Percentiles rank a stretch among this genome's conserved stretches.
These are phyloP conservation scores for Pyxicephalus adspersus DNA, from an alignment of 2,113 vertebrate genomes.

Conservation along the genomic window DNA sequence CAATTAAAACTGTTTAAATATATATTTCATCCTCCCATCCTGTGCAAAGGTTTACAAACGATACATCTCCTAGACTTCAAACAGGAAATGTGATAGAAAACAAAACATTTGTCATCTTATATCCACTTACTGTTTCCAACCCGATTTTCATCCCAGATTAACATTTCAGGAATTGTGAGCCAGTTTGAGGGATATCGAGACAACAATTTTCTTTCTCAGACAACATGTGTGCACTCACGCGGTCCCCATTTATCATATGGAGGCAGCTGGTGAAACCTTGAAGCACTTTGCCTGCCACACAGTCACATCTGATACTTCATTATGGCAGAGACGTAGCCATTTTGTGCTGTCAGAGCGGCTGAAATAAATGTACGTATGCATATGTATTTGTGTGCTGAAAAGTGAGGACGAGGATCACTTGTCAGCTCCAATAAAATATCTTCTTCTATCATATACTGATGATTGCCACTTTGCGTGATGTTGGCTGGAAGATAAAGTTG, in stretches of 20 bases:
- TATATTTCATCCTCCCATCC: background rate
- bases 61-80: background rate
- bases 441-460: background rate
- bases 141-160: slow-evolving; percentile 28
- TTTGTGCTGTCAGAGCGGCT: background rate
- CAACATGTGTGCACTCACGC: background rate
- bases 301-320: slow-evolving; percentile 29
- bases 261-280: slow-evolving; percentile 41
- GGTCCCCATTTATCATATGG: slow-evolving; percentile 18
- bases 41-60: background rate
- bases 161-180: background rate
- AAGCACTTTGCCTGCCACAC: slow-evolving; percentile 8
- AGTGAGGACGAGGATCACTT: no score
- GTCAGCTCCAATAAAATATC: background rate
- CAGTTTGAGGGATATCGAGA: background rate
- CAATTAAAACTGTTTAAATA: background rate
- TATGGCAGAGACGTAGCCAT: slow-evolving; percentile 12
- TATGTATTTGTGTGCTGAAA: background rate
- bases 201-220: slow-evolving; percentile 4
- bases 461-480: no score
- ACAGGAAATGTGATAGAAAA: slow-evolving; percentile 29
- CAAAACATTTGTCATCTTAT: slow-evolving; percentile 22
- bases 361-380: background rate
- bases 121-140: background rate
- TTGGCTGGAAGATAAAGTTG: no score